Evolutionary conservation across 2,888 invertebrate species (phyloP).

Genomic region (Nemapogon koenigi): DNA sequence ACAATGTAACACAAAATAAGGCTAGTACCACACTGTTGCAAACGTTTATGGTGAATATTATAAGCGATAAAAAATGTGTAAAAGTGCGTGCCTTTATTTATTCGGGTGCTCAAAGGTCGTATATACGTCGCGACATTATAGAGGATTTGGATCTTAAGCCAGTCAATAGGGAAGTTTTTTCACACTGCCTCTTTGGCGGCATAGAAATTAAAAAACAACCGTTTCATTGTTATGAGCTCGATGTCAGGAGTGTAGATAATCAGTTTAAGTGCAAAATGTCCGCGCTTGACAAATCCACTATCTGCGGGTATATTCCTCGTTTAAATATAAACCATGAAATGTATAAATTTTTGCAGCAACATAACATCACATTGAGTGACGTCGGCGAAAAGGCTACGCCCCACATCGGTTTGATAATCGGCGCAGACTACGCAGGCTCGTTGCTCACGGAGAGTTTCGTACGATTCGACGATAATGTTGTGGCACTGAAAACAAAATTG

Average conservation of each 20-base stretch:
- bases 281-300: neutral
- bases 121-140: neutral
- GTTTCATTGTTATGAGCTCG: neutral
- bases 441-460: neutral
- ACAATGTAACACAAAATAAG: no score
- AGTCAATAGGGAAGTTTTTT: neutral
- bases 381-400: neutral
- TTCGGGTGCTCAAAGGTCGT: constrained; percentile 2
- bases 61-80: neutral
- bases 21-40: neutral
- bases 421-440: constrained; percentile 1
- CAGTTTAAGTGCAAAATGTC: neutral
- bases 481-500: constrained; percentile 4
- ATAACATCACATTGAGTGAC: neutral
- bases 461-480: neutral
- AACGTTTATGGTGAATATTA: neutral
- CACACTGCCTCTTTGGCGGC: constrained; percentile 1
- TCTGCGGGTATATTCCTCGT: constrained; percentile 3
- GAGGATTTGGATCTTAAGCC: neutral
- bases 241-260: constrained; percentile 3
- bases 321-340: no score
- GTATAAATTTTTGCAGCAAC: no score
- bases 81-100: constrained; percentile 1
- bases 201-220: neutral
- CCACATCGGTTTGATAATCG: constrained; percentile 2